phyloP scores from a whole-genome alignment of 1,140 invertebrate species.

The Drosophila seguyi region DNA sequence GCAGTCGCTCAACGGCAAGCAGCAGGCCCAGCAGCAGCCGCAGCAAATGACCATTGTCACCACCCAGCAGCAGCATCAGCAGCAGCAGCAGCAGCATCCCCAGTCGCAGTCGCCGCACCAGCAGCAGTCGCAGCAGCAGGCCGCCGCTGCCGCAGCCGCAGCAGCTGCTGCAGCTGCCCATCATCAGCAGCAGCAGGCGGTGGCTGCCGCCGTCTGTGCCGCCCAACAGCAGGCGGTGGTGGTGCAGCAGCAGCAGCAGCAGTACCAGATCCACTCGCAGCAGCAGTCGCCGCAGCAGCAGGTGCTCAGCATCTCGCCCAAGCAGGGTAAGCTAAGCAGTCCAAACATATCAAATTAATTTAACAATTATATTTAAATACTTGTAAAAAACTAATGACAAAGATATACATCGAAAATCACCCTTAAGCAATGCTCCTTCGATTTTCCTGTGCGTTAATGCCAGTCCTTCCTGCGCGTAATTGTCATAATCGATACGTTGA shows the following conservation, averaged over 20 bases:
- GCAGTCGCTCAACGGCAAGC: conserved; percentile 67
- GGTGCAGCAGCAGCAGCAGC: conserved; percentile 79
- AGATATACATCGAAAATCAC: background rate
- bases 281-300: conserved; percentile 84
- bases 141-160: conserved; percentile 68
- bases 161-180: conserved; percentile 72
- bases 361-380: background rate
- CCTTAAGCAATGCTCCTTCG: background rate
- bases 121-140: conserved; percentile 70
- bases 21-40: conserved; percentile 67
- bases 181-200: conserved; percentile 73
- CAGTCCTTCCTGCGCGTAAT: conserved; percentile 25
- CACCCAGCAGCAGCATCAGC: conserved; percentile 73
- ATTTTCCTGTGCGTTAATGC: conserved; percentile 7
- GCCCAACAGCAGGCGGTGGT: conserved; percentile 82
- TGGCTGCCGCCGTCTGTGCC: conserved; percentile 75
- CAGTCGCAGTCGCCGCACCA: conserved; percentile 74
- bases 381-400: background rate
- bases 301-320: conserved; percentile 79
- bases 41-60: conserved; percentile 79
- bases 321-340: conserved; percentile 73
- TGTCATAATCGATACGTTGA: conserved; percentile 43
- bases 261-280: conserved; percentile 84
- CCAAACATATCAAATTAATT: background rate
- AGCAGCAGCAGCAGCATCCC: conserved; percentile 72